Conservation (phyloP, 2,113 vertebrate genomes). For the Sinosuthora webbiana region DNA sequence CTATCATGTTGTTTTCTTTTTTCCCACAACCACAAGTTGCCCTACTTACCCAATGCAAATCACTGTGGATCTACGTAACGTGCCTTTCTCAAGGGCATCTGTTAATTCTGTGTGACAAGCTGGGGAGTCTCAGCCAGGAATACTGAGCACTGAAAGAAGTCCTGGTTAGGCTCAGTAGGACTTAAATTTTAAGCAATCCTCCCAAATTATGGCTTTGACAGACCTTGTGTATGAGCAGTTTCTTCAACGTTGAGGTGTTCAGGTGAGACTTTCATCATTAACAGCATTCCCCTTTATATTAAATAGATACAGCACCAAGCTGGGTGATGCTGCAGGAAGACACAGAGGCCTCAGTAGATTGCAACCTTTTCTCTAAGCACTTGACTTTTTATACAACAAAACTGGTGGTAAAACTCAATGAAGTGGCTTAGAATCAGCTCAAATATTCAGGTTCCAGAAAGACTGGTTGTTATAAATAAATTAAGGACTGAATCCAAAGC, state of each 20-base stretch:
- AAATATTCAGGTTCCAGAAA: not conserved
- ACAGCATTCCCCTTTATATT: not conserved
- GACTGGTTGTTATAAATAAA: not conserved
- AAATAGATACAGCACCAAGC: not conserved
- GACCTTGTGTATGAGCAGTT: not conserved
- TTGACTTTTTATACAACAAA: not conserved
- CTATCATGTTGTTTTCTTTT: not conserved
- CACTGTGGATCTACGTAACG: not conserved
- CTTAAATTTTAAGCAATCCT: not conserved
- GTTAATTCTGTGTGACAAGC: conserved; percentile 24
- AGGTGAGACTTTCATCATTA: not conserved
- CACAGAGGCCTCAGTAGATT: not conserved
- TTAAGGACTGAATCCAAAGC: not conserved
- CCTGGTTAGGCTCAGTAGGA: not conserved
- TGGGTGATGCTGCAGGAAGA: not conserved
- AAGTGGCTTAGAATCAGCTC: not conserved
- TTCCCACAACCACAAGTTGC: not conserved
- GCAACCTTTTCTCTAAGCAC: not conserved
- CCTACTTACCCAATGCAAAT: conserved; percentile 41
- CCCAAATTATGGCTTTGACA: not conserved
- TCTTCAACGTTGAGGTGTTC: not conserved
- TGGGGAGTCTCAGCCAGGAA: not conserved
- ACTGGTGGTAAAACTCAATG: not conserved
- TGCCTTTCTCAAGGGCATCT: conserved; percentile 53
- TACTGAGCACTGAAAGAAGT: not conserved